Conservation (phyloP, 1,140 invertebrate genomes). For the Megalonaias nervosa region DNA sequence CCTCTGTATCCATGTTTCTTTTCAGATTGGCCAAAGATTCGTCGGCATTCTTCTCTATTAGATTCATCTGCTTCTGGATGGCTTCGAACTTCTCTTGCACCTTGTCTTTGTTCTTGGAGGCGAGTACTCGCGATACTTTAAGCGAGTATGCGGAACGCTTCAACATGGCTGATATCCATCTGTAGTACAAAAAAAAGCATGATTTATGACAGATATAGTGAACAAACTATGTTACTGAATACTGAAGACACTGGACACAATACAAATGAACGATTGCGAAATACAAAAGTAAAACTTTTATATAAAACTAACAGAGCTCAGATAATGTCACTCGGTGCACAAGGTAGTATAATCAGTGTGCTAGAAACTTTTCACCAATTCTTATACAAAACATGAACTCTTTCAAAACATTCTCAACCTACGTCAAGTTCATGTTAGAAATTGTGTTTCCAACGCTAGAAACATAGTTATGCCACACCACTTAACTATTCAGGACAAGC, state of each 20-base stretch:
- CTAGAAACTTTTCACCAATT: too few relatives aligned
- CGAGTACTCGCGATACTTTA: constrained; percentile 27
- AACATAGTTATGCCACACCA: too few relatives aligned
- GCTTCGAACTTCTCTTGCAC: constrained; percentile 15
- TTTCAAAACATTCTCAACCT: too few relatives aligned
- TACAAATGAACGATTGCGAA: too few relatives aligned
- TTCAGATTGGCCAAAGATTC: constrained; percentile 23
- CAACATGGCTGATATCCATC: constrained; percentile 23
- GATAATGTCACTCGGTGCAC: too few relatives aligned
- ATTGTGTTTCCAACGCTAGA: too few relatives aligned
- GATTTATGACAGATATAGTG: not conserved
- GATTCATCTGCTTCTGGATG: constrained; percentile 20
- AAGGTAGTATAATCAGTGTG: too few relatives aligned
- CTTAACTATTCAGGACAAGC: too few relatives aligned
- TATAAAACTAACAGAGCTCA: too few relatives aligned
- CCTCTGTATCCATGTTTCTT: constrained; percentile 13
- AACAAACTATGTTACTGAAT: not conserved
- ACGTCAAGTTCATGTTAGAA: too few relatives aligned
- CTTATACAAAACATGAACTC: too few relatives aligned
- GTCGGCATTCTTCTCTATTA: constrained; percentile 5
- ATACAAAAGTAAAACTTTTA: too few relatives aligned
- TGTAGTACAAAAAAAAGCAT: not conserved
- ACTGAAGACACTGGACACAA: not conserved
- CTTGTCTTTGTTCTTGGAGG: constrained; percentile 31
- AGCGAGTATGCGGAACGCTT: constrained; percentile 21